Percentiles rank a stretch among this genome's conserved stretches.
These are phyloP conservation scores for Euphydryas editha DNA, from an alignment of 2,888 invertebrate genomes.

Conservation along the genomic window DNA sequence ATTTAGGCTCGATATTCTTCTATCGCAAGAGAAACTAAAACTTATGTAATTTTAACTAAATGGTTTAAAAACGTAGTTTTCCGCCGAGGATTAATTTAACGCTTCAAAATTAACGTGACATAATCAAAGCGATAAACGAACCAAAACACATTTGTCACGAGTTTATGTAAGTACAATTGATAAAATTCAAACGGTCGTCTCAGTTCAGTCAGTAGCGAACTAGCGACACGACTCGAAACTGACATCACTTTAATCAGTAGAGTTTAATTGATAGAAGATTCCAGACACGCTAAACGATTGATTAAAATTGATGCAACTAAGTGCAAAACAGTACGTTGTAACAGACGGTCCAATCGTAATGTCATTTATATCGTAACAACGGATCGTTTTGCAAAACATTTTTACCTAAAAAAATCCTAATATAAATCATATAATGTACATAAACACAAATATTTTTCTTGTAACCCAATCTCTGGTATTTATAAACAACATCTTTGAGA, in stretches of 20 bases:
- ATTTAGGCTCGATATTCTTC: not conserved
- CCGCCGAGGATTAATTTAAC: slow-evolving; percentile 11
- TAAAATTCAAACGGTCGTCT: slow-evolving; percentile 41
- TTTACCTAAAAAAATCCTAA: too few relatives aligned
- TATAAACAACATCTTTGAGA: too few relatives aligned
- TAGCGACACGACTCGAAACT: slow-evolving; percentile 52
- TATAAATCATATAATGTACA: too few relatives aligned
- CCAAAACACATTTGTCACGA: slow-evolving; percentile 32
- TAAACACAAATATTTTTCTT: too few relatives aligned
- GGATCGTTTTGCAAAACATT: too few relatives aligned
- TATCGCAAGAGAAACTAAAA: not conserved
- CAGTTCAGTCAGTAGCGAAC: slow-evolving; percentile 1
- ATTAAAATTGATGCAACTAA: slow-evolving; percentile 6
- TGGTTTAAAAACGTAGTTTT: not conserved
- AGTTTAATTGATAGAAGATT: slow-evolving; percentile 60
- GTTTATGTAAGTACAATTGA: slow-evolving; percentile 44
- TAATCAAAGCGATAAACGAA: slow-evolving; percentile 18
- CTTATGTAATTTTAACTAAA: slow-evolving; percentile 8
- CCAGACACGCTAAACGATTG: slow-evolving; percentile 4
- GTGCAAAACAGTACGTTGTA: not conserved
- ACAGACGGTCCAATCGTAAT: not conserved
- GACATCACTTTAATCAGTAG: slow-evolving; percentile 64
- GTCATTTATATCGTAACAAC: not conserved
- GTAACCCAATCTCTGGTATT: too few relatives aligned
- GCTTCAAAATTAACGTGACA: slow-evolving; percentile 16